Percentiles rank a stretch among this genome's conserved stretches.
Evolutionary conservation across 2,113 vertebrate species (phyloP).

Genomic region (Scatophagus argus): DNA sequence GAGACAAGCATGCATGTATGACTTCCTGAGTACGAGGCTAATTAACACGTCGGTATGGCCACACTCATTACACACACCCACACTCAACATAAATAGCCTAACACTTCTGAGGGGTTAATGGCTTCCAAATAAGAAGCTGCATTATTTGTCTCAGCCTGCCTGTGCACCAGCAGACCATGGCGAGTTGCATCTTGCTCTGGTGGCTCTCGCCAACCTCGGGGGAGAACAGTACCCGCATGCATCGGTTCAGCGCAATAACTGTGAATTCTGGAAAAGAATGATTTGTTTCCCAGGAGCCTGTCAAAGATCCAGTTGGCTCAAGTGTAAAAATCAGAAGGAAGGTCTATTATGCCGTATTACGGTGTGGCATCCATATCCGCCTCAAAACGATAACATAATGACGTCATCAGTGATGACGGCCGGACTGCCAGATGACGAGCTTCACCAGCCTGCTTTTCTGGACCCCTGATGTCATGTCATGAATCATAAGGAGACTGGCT

Average conservation of each 20-base stretch:
- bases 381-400: conserved; percentile 47
- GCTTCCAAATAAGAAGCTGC: conserved; percentile 41
- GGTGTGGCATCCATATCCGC: conserved; percentile 28
- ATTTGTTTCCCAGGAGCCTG: conserved; percentile 14
- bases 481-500: conserved; percentile 52
- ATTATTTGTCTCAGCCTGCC: conserved; percentile 39
- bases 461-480: conserved; percentile 35
- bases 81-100: conserved; percentile 66
- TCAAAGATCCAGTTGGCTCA: conserved; percentile 1
- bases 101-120: conserved; percentile 49
- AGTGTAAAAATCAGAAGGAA: conserved; percentile 45
- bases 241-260: conserved; percentile 9
- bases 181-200: conserved; percentile 32
- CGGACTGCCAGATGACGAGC: neutral
- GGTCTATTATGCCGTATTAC: conserved; percentile 36
- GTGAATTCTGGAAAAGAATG: neutral
- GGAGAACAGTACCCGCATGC: conserved; percentile 1
- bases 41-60: conserved; percentile 60
- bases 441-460: conserved; percentile 21
- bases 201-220: conserved; percentile 4
- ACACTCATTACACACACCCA: conserved; percentile 67
- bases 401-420: conserved; percentile 42
- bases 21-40: conserved; percentile 34
- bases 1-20: conserved; percentile 17
- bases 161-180: conserved; percentile 42